Base-by-base conservation (phyloP, 2,113 vertebrate genomes). In the Passer montanus region DNA sequence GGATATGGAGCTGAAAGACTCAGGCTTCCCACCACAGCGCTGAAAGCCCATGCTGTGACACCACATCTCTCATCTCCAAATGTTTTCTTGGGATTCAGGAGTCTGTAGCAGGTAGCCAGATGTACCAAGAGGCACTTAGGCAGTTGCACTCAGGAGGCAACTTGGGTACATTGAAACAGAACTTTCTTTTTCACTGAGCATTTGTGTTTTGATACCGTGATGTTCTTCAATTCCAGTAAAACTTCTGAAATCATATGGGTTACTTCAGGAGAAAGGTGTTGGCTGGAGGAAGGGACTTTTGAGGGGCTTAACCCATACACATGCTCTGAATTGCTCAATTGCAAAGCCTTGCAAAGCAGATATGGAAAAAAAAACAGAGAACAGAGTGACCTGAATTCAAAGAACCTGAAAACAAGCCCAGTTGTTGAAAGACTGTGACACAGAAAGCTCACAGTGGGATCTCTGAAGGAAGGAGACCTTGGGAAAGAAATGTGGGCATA, bases 331-430 rank as follows among this genome's bases (percentile, higher is more conserved):
- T 84, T 84, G 41, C 70, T 87, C 90, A 85, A 49, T 24, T 80
- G n/a, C 50, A n/a, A 9, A 85, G 72, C 64, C 30, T 80, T 78
- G 84, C 49, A 76, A 79, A 93, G 56, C 49, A 96, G 66, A 86
- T 81, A 84, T 73, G 60, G 73, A 75, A 95, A 92, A 90, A 92
- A 2, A 92, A 2, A 4, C 58, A 63, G 90, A 81, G 93, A 92
- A 94, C 80, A 92, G 88, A n/a, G 80, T 94, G 93, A 95, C 85
- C 93, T 94, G 88, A 95, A 94, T 94, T 92, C 81, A 93, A 86
- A 89, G 43, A 82, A 37, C n/a, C 66, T 90, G 60, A 93, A 72
- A 93, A 59, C 47, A 88, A 93, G 60, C 68, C 79, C 70, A 78
- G 47, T n/a, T 83, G 39, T 41, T 90, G 83, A 92, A 92, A 94